Conservation (phyloP, 1,140 invertebrate species). For the Tetranychus urticae region DNA sequence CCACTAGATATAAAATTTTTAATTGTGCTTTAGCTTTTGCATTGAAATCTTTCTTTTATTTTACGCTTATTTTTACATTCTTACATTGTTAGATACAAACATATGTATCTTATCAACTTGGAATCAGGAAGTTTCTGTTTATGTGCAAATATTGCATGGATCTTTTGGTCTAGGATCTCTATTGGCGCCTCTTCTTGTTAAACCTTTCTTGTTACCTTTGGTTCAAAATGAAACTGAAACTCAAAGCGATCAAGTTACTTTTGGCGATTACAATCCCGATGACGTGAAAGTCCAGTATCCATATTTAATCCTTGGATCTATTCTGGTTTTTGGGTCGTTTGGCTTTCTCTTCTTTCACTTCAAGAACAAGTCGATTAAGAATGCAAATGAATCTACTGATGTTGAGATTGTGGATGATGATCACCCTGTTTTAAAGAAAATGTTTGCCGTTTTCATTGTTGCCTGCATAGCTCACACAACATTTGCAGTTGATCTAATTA, state of each 20-base stretch:
- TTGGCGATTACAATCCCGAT: background rate
- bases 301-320: background rate
- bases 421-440: background rate
- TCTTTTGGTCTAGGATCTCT: conserved; percentile 28
- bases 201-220: conserved; percentile 20
- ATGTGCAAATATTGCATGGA: conserved; percentile 28
- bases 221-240: background rate
- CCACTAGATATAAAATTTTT: no score
- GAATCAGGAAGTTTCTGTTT: conserved; percentile 21
- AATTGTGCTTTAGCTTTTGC: no score
- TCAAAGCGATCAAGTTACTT: no score
- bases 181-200: conserved; percentile 25
- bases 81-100: background rate
- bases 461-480: no score
- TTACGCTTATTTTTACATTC: no score
- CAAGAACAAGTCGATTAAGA: background rate
- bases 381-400: background rate
- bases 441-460: background rate
- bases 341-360: background rate
- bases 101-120: conserved; percentile 27
- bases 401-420: background rate
- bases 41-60: no score
- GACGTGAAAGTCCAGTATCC: background rate
- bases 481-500: no score
- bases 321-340: background rate